Evolutionary conservation across 2,797 vertebrate species (phyloP), one percentile per base, ranked within the genome.

Genomic region (Argyrosomus regius): DNA sequence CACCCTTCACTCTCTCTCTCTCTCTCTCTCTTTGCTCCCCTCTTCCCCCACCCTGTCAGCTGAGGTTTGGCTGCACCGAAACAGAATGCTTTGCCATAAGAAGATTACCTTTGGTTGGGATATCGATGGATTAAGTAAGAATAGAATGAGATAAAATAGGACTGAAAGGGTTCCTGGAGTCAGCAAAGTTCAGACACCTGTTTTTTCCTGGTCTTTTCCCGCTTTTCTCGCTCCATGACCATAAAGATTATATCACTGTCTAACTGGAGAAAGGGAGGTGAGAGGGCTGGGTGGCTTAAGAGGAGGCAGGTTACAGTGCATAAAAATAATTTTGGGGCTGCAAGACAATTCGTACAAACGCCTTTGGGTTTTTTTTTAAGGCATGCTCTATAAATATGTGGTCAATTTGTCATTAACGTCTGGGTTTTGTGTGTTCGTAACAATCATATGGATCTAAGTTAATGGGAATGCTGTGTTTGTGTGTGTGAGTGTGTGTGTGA

Each of bases 41-140:
- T 72, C 83, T 61, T 49, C 82, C 90, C 87, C 91, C 87, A 85
- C 84, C 87, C 92, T 94, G 94, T 93, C 93, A 94, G 84, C 83
- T 39, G 73, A 88, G 91, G 91, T 95, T 94, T 89, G 94, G 92
- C 93, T 91, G 89, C 93, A 93, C 93, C 89, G 87, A 94, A 94
- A 95, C 92, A 89, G 90, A 94, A 92, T 82, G 93, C 91, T 93
- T 89, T 91, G 87, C 93, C 91, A 92, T 95, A 96, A 95, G 93
- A 91, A 95, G 95, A 96, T 96, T 96, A 96, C 90, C 91, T 93
- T 89, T 82, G 93, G 93, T 95, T 85, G 90, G 93, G 94, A 95
- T 95, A 94, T 94, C 89, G 92, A 92, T 94, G 94, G 94, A 95
- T 96, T 95, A 95, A 95, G 93, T 93, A 89, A 95, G 94, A 93